These are phyloP conservation scores for Cheirogaleus major DNA, from an alignment of 2,797 vertebrate genomes.

Conservation along the genomic window DNA sequence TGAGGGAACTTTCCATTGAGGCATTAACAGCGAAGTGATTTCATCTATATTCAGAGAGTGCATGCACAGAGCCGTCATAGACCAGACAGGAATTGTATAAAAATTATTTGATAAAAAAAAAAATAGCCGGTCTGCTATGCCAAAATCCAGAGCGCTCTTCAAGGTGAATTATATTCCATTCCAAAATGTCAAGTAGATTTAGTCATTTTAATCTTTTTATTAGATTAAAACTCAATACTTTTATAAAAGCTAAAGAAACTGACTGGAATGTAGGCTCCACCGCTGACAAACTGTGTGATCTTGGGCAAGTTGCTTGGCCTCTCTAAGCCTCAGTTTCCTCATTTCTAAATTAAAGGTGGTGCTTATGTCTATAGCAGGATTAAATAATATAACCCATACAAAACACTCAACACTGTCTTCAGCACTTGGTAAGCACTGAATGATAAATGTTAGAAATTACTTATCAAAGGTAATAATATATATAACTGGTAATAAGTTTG, in stretches of 20 bases:
- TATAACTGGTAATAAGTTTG: conserved; percentile 4
- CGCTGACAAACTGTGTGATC: neutral
- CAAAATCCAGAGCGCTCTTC: conserved; percentile 59
- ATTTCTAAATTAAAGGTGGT: neutral
- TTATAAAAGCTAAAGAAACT: conserved; percentile 41
- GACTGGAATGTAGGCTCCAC: neutral
- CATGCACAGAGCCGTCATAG: neutral
- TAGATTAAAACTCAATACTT: conserved; percentile 61
- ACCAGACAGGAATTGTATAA: conserved; percentile 49
- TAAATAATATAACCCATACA: neutral
- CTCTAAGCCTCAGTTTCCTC: neutral
- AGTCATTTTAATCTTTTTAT: conserved; percentile 64
- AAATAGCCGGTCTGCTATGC: conserved; percentile 61
- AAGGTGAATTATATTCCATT: conserved; percentile 66
- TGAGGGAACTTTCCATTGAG: neutral
- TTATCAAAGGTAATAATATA: conserved; percentile 30
- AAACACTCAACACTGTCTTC: neutral
- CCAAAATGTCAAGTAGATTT: conserved; percentile 12
- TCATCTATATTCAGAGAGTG: conserved; percentile 45
- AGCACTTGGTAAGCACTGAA: neutral
- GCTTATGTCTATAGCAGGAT: neutral
- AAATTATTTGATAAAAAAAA: conserved; percentile 64
- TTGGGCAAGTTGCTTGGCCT: neutral
- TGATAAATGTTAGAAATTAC: conserved; percentile 12
- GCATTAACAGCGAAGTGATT: neutral